Percentiles rank a stretch among this genome's conserved stretches.
Conservation (phyloP, 2,797 vertebrate genomes). For the Pipistrellus pygmaeus region DNA sequence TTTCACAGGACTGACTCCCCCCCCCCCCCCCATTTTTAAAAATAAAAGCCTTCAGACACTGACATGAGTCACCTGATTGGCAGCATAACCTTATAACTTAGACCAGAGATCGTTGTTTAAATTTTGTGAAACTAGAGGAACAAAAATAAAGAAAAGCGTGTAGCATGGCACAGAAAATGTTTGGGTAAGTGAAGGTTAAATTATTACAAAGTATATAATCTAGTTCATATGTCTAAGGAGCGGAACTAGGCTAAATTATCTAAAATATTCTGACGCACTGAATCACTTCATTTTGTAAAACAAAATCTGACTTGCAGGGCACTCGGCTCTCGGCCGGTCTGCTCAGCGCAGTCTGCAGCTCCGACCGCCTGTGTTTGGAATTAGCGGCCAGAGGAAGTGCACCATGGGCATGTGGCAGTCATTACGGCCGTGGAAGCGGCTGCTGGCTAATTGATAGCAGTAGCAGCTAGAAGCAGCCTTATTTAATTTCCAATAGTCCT, state of each 20-base stretch:
- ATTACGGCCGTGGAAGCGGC: slow-evolving; percentile 79
- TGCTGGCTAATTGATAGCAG: slow-evolving; percentile 84
- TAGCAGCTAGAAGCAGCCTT: slow-evolving; percentile 77
- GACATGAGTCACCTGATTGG: slow-evolving; percentile 41
- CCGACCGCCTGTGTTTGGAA: slow-evolving; percentile 75
- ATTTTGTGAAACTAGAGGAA: slow-evolving; percentile 9
- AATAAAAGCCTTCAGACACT: slow-evolving; percentile 50
- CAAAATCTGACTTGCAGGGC: background rate
- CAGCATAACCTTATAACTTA: slow-evolving; percentile 8
- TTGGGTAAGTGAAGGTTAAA: slow-evolving; percentile 73
- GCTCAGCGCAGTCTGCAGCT: slow-evolving; percentile 32
- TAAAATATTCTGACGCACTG: slow-evolving; percentile 68
- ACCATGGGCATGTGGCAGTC: slow-evolving; percentile 74
- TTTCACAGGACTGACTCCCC: slow-evolving; percentile 26
- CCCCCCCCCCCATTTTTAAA: slow-evolving; percentile 52
- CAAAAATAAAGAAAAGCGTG: slow-evolving; percentile 38
- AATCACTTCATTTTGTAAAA: slow-evolving; percentile 71
- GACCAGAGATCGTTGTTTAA: slow-evolving; percentile 57
- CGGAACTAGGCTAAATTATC: slow-evolving; percentile 73
- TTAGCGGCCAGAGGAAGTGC: slow-evolving; percentile 80
- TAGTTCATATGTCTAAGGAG: slow-evolving; percentile 70
- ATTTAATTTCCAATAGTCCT: slow-evolving; percentile 78
- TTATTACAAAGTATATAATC: slow-evolving; percentile 67
- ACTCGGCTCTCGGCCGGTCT: background rate
- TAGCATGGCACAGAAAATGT: slow-evolving; percentile 5